These are phyloP conservation scores for Hydrotaea diabolus DNA, from an alignment of 2,888 invertebrate species.

Conservation along the genomic window DNA sequence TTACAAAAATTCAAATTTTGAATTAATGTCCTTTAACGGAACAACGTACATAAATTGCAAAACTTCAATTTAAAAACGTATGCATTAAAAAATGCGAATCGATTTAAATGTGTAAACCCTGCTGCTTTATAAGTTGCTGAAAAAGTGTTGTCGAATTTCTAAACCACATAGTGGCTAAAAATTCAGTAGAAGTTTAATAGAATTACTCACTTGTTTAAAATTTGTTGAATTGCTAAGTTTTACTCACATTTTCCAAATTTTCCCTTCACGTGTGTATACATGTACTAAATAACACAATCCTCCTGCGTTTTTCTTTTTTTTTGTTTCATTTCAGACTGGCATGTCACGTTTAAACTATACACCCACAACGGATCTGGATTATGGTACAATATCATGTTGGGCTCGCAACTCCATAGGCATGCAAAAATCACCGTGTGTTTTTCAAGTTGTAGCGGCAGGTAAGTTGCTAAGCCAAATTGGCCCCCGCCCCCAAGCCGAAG, in stretches of 20 bases:
- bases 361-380: conserved; percentile 92
- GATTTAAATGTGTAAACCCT: too few species aligned
- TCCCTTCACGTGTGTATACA: neutral
- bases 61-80: too few species aligned
- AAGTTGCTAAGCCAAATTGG: conserved; percentile 68
- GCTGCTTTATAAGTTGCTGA: too few species aligned
- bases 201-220: neutral
- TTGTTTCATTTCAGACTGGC: conserved; percentile 75
- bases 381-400: conserved; percentile 93
- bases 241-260: neutral
- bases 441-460: conserved; percentile 93
- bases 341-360: conserved; percentile 89
- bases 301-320: conserved; percentile 34
- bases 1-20: too few species aligned
- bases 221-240: neutral
- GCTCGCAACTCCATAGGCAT: conserved; percentile 91
- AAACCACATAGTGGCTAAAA: too few species aligned
- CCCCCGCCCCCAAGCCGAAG: neutral
- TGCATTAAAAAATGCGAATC: too few species aligned
- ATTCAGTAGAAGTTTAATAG: neutral
- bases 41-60: too few species aligned
- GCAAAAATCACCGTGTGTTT: conserved; percentile 92
- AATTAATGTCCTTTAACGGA: too few species aligned
- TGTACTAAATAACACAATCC: conserved; percentile 22
- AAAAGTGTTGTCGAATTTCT: too few species aligned